Percentiles rank a stretch among this genome's conserved stretches.
phyloP scores from a whole-genome alignment of 2,797 vertebrate genomes.

The Natrix natrix region DNA sequence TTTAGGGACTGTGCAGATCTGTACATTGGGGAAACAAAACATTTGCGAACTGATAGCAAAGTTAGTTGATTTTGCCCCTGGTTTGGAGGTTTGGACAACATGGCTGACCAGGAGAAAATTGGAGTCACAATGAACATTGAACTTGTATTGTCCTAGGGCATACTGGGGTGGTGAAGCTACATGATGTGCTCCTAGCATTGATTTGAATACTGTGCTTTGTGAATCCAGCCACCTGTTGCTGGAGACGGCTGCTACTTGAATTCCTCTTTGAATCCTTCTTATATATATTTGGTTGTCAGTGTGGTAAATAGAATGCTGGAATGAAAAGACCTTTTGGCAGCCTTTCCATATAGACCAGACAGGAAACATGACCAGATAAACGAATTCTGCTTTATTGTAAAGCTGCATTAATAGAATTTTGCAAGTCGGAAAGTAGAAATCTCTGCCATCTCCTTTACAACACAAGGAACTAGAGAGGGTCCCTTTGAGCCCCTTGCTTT shows the following conservation, averaged over 20 bases:
- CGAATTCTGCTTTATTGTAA: neutral
- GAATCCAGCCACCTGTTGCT: neutral
- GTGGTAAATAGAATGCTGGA: neutral
- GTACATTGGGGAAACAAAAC: no score
- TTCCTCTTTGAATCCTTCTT: neutral
- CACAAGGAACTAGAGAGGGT: no score
- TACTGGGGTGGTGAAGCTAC: neutral
- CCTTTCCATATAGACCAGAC: no score
- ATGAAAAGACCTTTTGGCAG: neutral
- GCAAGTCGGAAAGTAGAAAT: neutral
- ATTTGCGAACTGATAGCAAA: no score
- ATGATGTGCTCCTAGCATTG: neutral
- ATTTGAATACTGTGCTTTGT: neutral
- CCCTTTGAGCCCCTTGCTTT: no score
- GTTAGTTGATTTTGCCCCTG: no score
- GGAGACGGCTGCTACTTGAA: neutral
- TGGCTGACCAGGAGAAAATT: neutral
- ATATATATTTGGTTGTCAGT: neutral
- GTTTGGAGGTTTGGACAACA: neutral
- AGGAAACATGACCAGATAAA: no score
- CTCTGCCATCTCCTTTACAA: no score
- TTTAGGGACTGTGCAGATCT: no score
- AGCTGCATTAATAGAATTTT: neutral
- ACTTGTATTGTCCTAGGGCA: neutral
- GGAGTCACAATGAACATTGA: neutral